These are phyloP conservation scores for Himalopsyche anomala DNA, from an alignment of 2,888 invertebrate species.

Conservation along the genomic window DNA sequence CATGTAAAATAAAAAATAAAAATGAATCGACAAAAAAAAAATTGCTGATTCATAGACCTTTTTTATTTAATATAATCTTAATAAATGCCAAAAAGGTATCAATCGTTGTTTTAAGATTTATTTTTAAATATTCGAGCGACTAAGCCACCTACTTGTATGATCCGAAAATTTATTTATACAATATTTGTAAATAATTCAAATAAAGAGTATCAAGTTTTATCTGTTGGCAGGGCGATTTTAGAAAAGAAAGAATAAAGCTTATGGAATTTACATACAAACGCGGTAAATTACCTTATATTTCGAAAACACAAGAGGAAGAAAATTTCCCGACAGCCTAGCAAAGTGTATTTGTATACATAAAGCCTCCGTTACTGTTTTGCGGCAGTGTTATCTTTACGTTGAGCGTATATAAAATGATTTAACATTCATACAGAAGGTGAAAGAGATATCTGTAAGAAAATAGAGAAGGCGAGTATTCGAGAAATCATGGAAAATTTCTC, in stretches of 20 bases:
- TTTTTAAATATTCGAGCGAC: too few relatives aligned
- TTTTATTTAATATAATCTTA: too few relatives aligned
- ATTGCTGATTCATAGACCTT: too few relatives aligned
- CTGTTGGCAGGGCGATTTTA: constrained; percentile 18
- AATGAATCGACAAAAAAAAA: too few relatives aligned
- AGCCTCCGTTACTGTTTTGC: constrained; percentile 56
- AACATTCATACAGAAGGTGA: constrained; percentile 41
- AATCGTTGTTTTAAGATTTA: too few relatives aligned
- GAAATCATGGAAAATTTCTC: constrained; percentile 36
- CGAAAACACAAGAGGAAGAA: constrained; percentile 51
- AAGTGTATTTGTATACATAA: constrained; percentile 49
- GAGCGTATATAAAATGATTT: constrained; percentile 53
- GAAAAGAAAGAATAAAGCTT: constrained; percentile 38
- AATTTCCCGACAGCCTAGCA: constrained; percentile 50
- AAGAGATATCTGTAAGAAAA: constrained; percentile 6
- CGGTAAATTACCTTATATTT: constrained; percentile 60
- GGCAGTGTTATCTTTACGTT: constrained; percentile 56
- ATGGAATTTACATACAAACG: constrained; percentile 59
- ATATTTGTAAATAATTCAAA: constrained; percentile 38
- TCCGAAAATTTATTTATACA: neutral
- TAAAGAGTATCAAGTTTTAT: constrained; percentile 37
- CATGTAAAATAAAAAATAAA: too few relatives aligned
- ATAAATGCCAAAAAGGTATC: too few relatives aligned
- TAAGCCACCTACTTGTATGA: neutral
- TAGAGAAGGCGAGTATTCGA: neutral